Evolutionary conservation across 2,888 invertebrate species (phyloP).

Genomic region (Caenorhabditis sp.): DNA sequence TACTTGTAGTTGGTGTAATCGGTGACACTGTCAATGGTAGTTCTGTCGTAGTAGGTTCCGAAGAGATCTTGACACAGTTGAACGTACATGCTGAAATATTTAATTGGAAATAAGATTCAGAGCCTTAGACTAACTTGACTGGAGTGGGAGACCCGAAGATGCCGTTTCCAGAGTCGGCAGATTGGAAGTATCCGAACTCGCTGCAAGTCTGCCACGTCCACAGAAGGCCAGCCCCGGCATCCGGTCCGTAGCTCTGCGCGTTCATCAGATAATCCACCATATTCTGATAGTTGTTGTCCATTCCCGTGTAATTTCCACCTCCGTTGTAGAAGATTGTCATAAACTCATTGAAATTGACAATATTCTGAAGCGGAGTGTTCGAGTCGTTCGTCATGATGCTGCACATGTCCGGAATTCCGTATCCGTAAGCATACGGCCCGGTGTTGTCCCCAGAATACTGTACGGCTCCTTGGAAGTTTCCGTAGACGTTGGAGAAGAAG

Average conservation of each 20-base stretch:
- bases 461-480: slow-evolving; percentile 89
- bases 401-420: slow-evolving; percentile 90
- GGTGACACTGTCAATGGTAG: slow-evolving; percentile 23
- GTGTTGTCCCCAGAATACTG: slow-evolving; percentile 96
- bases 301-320: slow-evolving; percentile 31
- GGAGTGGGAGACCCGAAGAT: slow-evolving; percentile 70
- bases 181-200: slow-evolving; percentile 96
- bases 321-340: slow-evolving; percentile 81
- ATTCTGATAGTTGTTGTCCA: slow-evolving; percentile 57
- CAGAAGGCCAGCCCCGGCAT: slow-evolving; percentile 82
- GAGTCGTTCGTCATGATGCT: slow-evolving; percentile 83
- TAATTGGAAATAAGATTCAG: neutral
- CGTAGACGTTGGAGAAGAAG: slow-evolving; percentile 88
- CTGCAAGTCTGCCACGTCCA: slow-evolving; percentile 97
- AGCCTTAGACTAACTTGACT: slow-evolving; percentile 68
- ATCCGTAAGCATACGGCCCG: slow-evolving; percentile 79
- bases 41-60: slow-evolving; percentile 30
- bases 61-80: slow-evolving; percentile 71
- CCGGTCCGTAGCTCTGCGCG: slow-evolving; percentile 43
- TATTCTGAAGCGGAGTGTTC: slow-evolving; percentile 53
- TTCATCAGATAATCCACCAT: slow-evolving; percentile 41
- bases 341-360: slow-evolving; percentile 54
- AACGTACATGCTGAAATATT: slow-evolving; percentile 63
- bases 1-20: slow-evolving; percentile 56
- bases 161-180: slow-evolving; percentile 83